Percentiles rank a stretch among this genome's conserved stretches.
Conservation (phyloP, 2,888 invertebrate species). For the Zaprionus obscuricornis region DNA sequence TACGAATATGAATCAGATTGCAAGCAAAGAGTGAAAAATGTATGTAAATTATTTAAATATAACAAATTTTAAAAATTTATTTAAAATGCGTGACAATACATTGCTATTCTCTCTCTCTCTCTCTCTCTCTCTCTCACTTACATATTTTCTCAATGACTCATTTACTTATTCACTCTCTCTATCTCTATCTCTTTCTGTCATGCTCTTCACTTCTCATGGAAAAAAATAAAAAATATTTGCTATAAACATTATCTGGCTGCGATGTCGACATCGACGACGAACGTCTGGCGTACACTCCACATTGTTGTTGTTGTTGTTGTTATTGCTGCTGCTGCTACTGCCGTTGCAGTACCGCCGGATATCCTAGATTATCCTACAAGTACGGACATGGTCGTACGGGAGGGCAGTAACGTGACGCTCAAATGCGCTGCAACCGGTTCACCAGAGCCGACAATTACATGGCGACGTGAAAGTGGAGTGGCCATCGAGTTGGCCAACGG, state of each 20-base stretch:
- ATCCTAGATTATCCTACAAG: conserved; percentile 93
- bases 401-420: conserved; percentile 93
- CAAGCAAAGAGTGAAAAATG: conserved; percentile 50
- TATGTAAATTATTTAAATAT: conserved; percentile 63
- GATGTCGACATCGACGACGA: conserved; percentile 28
- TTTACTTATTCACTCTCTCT: not conserved
- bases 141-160: not conserved
- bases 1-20: conserved; percentile 51
- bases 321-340: conserved; percentile 32
- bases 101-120: conserved; percentile 1
- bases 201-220: conserved; percentile 36
- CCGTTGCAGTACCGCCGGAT: conserved; percentile 90
- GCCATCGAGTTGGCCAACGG: conserved; percentile 89
- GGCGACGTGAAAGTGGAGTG: conserved; percentile 93
- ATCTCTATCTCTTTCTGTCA: not conserved
- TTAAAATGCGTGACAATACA: conserved; percentile 25
- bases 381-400: conserved; percentile 93
- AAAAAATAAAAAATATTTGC: conserved; percentile 31
- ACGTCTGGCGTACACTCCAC: conserved; percentile 60
- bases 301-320: conserved; percentile 25
- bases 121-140: conserved; percentile 7
- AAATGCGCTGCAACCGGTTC: conserved; percentile 94
- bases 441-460: conserved; percentile 93
- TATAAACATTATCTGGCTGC: conserved; percentile 66
- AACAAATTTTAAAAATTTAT: conserved; percentile 32